phyloP scores from a whole-genome alignment of 2,888 invertebrate genomes.

The Andrena hattorfiana region DNA sequence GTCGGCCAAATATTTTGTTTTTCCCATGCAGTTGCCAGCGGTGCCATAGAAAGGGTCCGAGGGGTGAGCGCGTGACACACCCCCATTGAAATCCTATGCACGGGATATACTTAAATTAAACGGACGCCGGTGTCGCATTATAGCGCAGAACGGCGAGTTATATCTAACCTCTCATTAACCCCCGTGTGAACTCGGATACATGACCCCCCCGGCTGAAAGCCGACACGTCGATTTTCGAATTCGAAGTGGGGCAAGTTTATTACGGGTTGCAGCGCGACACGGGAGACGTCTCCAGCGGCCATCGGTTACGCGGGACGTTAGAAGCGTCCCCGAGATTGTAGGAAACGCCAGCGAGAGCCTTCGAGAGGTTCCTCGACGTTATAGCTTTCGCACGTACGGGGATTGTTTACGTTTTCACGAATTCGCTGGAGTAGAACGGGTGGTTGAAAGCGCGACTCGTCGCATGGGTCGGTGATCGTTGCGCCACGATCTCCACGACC shows the following conservation, averaged over 20 bases:
- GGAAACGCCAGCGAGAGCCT: background rate
- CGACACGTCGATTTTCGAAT: conserved; percentile 77
- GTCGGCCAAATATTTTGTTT: conserved; percentile 80
- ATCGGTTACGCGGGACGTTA: background rate
- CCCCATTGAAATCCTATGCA: conserved; percentile 81
- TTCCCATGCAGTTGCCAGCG: conserved; percentile 79
- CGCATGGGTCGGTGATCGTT: conserved; percentile 29
- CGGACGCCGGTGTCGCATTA: conserved; percentile 81
- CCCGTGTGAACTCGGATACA: conserved; percentile 81
- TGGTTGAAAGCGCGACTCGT: conserved; percentile 38
- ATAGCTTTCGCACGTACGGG: background rate
- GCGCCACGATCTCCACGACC: conserved; percentile 45
- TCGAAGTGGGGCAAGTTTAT: conserved; percentile 66
- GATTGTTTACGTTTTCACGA: background rate
- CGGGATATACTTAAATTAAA: conserved; percentile 83
- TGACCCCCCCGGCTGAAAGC: conserved; percentile 66
- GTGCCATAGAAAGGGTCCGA: conserved; percentile 41
- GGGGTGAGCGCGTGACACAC: conserved; percentile 76
- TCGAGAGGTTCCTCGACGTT: background rate
- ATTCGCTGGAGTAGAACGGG: background rate
- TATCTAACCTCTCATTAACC: conserved; percentile 85
- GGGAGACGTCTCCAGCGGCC: conserved; percentile 45
- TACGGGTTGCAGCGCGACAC: conserved; percentile 53
- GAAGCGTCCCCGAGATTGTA: background rate
- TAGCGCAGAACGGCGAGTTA: conserved; percentile 81